phyloP scores from a whole-genome alignment of 2,888 invertebrate species.

The Idaea dimidiata region DNA sequence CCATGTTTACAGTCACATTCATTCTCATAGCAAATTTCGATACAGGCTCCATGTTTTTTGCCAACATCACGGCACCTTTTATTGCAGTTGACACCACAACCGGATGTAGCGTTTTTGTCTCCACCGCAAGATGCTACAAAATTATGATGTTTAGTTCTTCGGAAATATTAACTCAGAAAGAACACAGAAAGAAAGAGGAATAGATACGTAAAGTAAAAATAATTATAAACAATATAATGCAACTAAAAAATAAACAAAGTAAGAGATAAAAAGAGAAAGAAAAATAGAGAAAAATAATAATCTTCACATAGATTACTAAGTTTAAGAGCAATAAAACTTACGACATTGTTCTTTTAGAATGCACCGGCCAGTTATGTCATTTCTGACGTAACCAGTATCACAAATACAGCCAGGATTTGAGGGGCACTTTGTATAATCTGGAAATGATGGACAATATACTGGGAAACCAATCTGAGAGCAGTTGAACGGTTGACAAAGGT shows the following conservation, averaged over 20 bases:
- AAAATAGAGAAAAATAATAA: neutral
- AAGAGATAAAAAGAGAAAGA: no score
- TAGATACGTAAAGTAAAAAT: neutral
- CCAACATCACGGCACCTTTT: constrained; percentile 31
- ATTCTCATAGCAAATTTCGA: constrained; percentile 19
- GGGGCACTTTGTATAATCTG: constrained; percentile 3
- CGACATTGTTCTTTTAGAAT: constrained; percentile 35
- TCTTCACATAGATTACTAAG: neutral
- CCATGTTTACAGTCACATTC: constrained; percentile 30
- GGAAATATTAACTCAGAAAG: neutral
- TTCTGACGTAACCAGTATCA: constrained; percentile 29
- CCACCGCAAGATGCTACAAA: constrained; percentile 29
- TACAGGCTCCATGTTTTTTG: constrained; percentile 18
- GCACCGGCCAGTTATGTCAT: constrained; percentile 30
- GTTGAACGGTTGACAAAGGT: constrained; percentile 16
- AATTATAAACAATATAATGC: neutral
- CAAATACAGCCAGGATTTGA: constrained; percentile 33
- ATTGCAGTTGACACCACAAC: constrained; percentile 35
- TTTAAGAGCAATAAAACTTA: constrained; percentile 16
- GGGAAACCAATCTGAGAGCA: constrained; percentile 20
- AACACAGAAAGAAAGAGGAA: neutral
- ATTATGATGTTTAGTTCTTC: neutral
- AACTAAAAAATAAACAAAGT: no score
- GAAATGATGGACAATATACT: constrained; percentile 8
- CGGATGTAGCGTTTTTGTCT: constrained; percentile 30